These are phyloP conservation scores for Didymodactylos carnosus DNA, from an alignment of 2,888 invertebrate genomes.

Conservation along the genomic window DNA sequence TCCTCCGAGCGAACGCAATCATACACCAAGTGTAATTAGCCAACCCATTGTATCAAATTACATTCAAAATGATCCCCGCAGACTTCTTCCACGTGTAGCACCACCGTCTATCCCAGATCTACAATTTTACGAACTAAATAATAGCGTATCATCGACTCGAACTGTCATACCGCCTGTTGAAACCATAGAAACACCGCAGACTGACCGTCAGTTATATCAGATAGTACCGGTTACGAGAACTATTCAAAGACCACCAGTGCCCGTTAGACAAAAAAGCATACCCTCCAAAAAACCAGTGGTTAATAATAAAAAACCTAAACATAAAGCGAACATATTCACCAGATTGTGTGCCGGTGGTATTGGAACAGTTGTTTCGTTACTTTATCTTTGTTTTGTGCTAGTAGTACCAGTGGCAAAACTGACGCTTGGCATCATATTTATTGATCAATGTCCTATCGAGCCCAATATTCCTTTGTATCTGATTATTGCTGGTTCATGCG, in stretches of 20 bases:
- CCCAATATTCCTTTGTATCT: not conserved
- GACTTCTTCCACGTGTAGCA: not conserved
- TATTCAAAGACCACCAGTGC: not conserved
- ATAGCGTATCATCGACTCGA: not conserved
- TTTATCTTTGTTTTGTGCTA: not conserved
- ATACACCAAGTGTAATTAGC: too few species aligned
- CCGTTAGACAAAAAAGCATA: not conserved
- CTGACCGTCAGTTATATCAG: not conserved
- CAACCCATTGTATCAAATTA: too few species aligned
- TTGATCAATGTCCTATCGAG: not conserved
- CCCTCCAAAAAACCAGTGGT: too few species aligned
- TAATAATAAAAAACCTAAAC: not conserved
- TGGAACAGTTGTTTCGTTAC: not conserved
- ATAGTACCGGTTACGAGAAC: not conserved
- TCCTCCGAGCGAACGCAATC: too few species aligned
- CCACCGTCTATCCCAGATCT: not conserved
- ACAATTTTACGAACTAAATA: too few species aligned
- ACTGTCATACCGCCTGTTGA: too few species aligned
- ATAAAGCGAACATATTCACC: not conserved
- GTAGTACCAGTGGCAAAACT: not conserved
- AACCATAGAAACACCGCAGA: too few species aligned
- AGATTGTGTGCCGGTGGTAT: not conserved
- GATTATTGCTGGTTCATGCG: not conserved
- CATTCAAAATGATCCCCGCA: too few species aligned
- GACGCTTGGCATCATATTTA: not conserved